phyloP scores from a whole-genome alignment of 2,888 invertebrate genomes.

The Eupithecia abbreviata region DNA sequence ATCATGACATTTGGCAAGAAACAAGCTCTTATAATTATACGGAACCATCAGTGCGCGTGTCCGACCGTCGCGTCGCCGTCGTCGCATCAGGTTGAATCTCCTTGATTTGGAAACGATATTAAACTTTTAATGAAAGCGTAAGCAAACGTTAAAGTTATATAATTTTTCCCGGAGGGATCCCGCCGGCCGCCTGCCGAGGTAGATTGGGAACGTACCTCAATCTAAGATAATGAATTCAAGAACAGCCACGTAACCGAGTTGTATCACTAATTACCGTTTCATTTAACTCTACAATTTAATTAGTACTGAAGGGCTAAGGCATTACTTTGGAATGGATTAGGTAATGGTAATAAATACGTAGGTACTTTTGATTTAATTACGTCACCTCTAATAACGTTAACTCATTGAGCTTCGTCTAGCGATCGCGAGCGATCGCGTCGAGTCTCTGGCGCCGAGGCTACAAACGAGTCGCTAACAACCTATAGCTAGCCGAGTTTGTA shows the following conservation, averaged over 20 bases:
- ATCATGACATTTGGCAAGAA: no score
- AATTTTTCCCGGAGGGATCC: neutral
- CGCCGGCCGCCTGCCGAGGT: neutral
- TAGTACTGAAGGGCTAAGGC: neutral
- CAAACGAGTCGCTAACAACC: neutral
- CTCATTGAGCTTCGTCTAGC: neutral
- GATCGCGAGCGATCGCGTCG: neutral
- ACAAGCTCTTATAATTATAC: no score
- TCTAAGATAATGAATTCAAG: neutral
- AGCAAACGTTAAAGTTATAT: neutral
- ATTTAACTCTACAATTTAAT: slow-evolving; percentile 10
- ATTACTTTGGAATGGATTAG: neutral
- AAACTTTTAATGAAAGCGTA: neutral
- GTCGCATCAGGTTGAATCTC: no score
- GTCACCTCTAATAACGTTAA: neutral
- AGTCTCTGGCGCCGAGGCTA: neutral
- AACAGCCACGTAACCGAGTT: neutral
- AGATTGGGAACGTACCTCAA: neutral
- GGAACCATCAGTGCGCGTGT: no score
- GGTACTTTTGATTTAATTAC: neutral
- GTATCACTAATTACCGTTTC: slow-evolving; percentile 9
- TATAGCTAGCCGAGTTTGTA: neutral
- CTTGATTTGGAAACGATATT: neutral
- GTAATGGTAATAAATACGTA: neutral
- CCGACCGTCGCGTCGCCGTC: no score